Percentiles rank a stretch among this genome's conserved stretches.
Conservation (phyloP, 2,888 invertebrate species). For the Eudasyphora cyanicolor region DNA sequence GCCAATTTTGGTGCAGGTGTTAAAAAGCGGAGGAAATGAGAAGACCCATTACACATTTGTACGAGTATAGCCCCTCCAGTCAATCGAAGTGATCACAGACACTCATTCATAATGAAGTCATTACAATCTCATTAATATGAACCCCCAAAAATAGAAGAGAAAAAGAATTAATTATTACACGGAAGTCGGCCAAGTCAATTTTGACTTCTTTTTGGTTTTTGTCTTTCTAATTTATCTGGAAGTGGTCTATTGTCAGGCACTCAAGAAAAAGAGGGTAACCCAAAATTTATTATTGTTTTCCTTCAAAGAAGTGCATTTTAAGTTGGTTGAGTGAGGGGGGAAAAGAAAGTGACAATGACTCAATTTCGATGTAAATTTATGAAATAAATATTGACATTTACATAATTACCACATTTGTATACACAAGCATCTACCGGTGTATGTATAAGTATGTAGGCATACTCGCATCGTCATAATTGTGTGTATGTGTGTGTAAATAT, state of each 20-base stretch:
- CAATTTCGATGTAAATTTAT: constrained; percentile 25
- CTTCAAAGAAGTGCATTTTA: background rate
- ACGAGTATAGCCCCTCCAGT: background rate
- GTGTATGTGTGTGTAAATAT: background rate
- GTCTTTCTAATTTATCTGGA: background rate
- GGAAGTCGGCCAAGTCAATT: constrained; percentile 20
- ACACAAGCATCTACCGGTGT: too few relatives aligned
- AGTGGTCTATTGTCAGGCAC: background rate
- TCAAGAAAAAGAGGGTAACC: background rate
- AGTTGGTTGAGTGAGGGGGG: background rate
- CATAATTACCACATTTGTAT: constrained; percentile 25
- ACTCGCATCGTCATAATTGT: too few relatives aligned
- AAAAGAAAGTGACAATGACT: constrained; percentile 55
- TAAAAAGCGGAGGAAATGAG: background rate
- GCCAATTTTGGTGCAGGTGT: background rate
- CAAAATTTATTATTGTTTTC: background rate
- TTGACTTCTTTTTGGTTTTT: background rate
- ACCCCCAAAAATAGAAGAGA: too few relatives aligned
- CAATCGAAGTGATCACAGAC: background rate
- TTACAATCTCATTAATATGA: constrained; percentile 24
- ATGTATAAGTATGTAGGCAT: background rate
- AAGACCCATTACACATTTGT: background rate
- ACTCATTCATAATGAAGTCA: constrained; percentile 5
- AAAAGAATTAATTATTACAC: background rate
- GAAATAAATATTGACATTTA: constrained; percentile 27